phyloP scores from a whole-genome alignment of 2,113 vertebrate species.

The Elephas maximus region DNA sequence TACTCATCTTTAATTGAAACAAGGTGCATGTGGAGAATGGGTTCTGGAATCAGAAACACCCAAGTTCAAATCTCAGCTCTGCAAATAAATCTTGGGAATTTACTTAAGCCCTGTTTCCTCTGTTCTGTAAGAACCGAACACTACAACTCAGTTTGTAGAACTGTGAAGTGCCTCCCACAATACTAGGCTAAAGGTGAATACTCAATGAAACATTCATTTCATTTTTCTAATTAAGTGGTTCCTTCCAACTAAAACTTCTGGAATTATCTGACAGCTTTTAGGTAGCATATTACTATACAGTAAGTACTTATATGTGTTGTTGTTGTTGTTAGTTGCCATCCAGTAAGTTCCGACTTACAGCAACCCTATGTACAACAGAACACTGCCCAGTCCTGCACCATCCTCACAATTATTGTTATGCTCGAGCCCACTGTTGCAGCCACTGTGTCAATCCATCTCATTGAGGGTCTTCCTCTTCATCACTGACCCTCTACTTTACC shows the following conservation, averaged over 20 bases:
- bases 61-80: slow-evolving; percentile 51
- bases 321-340: too few relatives aligned
- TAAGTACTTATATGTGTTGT: background rate
- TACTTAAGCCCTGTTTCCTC: background rate
- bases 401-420: too few relatives aligned
- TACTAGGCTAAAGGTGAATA: background rate
- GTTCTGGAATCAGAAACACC: background rate
- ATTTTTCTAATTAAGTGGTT: background rate
- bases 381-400: too few relatives aligned
- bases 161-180: background rate
- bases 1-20: background rate
- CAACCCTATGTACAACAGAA: too few relatives aligned
- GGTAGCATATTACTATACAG: background rate
- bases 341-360: too few relatives aligned
- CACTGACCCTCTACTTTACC: too few relatives aligned
- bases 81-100: background rate
- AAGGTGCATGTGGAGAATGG: background rate
- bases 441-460: too few relatives aligned
- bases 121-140: background rate
- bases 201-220: background rate
- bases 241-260: background rate
- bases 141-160: background rate
- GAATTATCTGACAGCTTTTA: background rate
- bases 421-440: too few relatives aligned
- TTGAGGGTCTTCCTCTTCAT: too few relatives aligned